Evolutionary conservation across 2,888 invertebrate species (phyloP).

Genomic region (Eupithecia abbreviata): DNA sequence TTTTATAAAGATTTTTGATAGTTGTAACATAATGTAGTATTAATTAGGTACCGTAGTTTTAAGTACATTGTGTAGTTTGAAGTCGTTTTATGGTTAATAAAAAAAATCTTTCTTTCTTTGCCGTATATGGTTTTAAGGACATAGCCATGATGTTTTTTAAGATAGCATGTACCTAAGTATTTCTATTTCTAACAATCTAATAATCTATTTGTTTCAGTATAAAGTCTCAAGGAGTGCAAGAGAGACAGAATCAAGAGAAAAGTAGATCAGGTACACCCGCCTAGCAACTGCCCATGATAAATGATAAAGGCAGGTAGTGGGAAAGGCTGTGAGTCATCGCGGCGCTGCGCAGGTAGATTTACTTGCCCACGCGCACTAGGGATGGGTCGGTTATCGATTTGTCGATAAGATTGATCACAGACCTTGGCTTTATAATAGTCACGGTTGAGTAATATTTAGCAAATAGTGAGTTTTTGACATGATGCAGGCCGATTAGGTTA

Average conservation of each 20-base stretch:
- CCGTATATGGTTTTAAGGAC: too few species aligned
- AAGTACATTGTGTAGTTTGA: too few species aligned
- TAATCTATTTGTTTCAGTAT: not conserved
- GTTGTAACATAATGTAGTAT: too few species aligned
- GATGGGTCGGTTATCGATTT: constrained; percentile 12
- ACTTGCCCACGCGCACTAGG: constrained; percentile 15
- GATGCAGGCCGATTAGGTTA: not conserved
- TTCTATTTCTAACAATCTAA: too few species aligned
- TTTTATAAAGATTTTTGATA: too few species aligned
- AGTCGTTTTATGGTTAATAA: too few species aligned
- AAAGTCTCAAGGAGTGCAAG: not conserved
- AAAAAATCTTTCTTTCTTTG: too few species aligned
- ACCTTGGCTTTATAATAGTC: constrained; percentile 1
- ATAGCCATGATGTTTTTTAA: too few species aligned
- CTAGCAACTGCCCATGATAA: constrained; percentile 9
- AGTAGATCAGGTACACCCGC: not conserved
- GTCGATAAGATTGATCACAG: constrained; percentile 7
- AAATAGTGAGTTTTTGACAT: not conserved
- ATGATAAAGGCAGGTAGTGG: constrained; percentile 16
- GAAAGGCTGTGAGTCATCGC: constrained; percentile 9
- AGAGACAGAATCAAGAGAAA: not conserved
- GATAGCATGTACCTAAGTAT: too few species aligned
- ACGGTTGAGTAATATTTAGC: not conserved
- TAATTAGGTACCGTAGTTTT: too few species aligned
- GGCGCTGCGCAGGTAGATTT: constrained; percentile 10